Evolutionary conservation across 2,113 vertebrate species (phyloP).

Genomic region (Diadophis punctatus): DNA sequence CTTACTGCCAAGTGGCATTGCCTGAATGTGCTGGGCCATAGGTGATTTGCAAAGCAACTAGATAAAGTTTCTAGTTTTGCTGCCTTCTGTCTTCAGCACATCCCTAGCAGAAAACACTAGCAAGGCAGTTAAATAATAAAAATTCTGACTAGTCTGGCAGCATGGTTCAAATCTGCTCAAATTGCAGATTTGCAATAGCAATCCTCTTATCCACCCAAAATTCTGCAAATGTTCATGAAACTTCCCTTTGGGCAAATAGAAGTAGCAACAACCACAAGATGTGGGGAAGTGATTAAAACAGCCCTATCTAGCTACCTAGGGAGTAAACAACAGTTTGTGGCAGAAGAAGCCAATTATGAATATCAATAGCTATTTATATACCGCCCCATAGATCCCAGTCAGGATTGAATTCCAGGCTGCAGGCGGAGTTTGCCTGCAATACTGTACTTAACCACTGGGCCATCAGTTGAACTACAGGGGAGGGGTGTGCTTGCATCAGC

Average conservation of each 20-base stretch:
- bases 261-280: neutral
- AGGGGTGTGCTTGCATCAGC: neutral
- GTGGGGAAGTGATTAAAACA: neutral
- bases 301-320: neutral
- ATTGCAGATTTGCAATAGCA: neutral
- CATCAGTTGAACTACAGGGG: neutral
- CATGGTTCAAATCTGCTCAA: neutral
- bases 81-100: neutral
- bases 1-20: neutral
- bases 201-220: neutral
- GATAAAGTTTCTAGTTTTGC: neutral
- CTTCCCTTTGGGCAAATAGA: neutral
- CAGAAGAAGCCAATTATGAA: neutral
- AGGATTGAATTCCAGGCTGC: neutral
- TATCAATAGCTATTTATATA: neutral
- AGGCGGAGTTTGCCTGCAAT: neutral
- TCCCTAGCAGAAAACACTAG: neutral
- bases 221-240: neutral
- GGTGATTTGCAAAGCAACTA: neutral
- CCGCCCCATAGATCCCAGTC: neutral
- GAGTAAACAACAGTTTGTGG: neutral
- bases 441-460: neutral
- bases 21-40: neutral
- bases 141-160: neutral
- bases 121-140: neutral